Evolutionary conservation across 2,888 invertebrate species (phyloP).

Genomic region (Bibio marci): DNA sequence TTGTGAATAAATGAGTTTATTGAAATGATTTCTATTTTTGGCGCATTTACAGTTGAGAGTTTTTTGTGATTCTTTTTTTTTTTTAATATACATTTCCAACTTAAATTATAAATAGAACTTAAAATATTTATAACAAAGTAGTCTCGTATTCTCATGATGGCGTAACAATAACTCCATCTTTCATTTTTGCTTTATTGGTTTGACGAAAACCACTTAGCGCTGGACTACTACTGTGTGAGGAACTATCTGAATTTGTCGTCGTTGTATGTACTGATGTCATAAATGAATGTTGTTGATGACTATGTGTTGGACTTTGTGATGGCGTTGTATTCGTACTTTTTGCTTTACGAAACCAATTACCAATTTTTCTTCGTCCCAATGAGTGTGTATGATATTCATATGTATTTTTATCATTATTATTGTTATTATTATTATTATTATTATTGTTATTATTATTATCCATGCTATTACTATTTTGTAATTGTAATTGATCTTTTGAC

Average conservation of each 20-base stretch:
- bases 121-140: slow-evolving; percentile 10
- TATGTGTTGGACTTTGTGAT: slow-evolving; percentile 29
- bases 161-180: no score
- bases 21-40: no score
- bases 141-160: slow-evolving; percentile 11
- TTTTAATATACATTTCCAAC: no score
- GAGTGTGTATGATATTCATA: slow-evolving; percentile 23
- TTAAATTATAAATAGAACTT: no score
- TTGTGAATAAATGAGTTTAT: no score
- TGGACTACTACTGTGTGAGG: slow-evolving; percentile 15
- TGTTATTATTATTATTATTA: no score
- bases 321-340: slow-evolving; percentile 28
- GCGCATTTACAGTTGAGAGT: no score
- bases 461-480: no score
- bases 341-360: slow-evolving; percentile 29
- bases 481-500: slow-evolving; percentile 1
- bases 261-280: slow-evolving; percentile 1
- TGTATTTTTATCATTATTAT: slow-evolving; percentile 7
- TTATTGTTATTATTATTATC: not conserved
- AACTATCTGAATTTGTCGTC: slow-evolving; percentile 12
- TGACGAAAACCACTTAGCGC: slow-evolving; percentile 11
- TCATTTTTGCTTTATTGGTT: no score
- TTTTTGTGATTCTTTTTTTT: no score
- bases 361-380: slow-evolving; percentile 25
- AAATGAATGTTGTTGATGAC: slow-evolving; percentile 12